phyloP scores from a whole-genome alignment of 2,797 vertebrate species.

The Galago senegalensis region DNA sequence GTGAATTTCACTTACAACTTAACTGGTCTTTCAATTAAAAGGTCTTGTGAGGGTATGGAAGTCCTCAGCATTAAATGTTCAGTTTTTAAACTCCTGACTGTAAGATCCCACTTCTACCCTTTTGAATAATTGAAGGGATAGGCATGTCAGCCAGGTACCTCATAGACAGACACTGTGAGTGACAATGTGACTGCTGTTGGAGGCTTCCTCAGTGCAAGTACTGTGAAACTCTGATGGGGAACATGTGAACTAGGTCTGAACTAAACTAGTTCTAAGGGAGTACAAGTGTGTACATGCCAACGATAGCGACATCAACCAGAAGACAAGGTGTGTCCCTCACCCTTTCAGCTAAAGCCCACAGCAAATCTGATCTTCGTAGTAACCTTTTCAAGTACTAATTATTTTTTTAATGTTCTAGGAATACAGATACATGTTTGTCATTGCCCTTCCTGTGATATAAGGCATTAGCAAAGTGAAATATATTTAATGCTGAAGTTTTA shows the following conservation, averaged over 20 bases:
- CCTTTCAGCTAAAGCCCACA: slow-evolving; percentile 71
- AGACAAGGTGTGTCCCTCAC: slow-evolving; percentile 28
- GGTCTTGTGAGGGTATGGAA: neutral
- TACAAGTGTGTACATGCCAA: neutral
- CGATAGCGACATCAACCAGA: slow-evolving; percentile 44
- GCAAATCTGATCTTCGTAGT: slow-evolving; percentile 57
- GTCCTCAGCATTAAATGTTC: slow-evolving; percentile 33
- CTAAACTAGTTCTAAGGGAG: slow-evolving; percentile 7
- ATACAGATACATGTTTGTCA: slow-evolving; percentile 82
- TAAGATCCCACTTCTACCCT: neutral
- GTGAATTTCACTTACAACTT: slow-evolving; percentile 43
- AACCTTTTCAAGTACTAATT: slow-evolving; percentile 84
- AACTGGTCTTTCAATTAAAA: slow-evolving; percentile 34
- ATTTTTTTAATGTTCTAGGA: slow-evolving; percentile 78
- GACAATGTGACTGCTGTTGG: neutral
- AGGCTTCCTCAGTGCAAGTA: neutral
- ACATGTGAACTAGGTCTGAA: neutral
- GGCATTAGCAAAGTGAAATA: slow-evolving; percentile 83
- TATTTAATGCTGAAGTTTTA: slow-evolving; percentile 79
- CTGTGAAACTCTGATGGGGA: neutral
- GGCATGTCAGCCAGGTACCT: neutral
- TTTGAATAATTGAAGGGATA: slow-evolving; percentile 20
- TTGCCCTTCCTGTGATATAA: slow-evolving; percentile 75
- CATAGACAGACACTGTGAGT: neutral
- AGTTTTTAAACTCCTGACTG: neutral